Evolutionary conservation across 2,888 invertebrate species (phyloP).

Genomic region (Podabrus alpinus): DNA sequence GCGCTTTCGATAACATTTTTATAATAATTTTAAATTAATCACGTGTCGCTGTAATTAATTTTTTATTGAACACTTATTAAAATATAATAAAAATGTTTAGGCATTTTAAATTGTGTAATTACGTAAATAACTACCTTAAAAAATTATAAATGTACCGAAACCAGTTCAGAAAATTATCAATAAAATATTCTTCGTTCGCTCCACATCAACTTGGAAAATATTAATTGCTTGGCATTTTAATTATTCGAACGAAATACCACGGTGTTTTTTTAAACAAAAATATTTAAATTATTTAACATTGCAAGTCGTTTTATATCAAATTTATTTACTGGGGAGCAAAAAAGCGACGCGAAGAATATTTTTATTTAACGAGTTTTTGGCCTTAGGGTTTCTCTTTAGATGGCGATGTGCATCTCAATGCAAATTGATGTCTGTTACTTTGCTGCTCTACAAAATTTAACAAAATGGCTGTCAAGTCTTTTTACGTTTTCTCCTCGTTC

Average conservation of each 20-base stretch:
- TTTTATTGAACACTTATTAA: background rate
- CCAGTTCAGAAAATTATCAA: background rate
- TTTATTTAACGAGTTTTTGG: background rate
- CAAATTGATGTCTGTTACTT: background rate
- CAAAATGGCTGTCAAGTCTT: background rate
- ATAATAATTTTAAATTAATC: background rate
- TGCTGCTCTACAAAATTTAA: background rate
- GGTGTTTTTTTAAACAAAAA: background rate
- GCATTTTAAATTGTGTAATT: background rate
- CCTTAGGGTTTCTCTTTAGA: background rate
- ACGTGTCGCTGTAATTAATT: background rate
- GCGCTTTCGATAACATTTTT: background rate
- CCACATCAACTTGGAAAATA: background rate
- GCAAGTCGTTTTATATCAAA: background rate
- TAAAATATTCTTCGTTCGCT: background rate
- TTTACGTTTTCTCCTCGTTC: background rate
- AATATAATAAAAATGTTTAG: background rate
- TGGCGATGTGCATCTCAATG: background rate
- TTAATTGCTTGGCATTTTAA: background rate
- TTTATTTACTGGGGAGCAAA: background rate
- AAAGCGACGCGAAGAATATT: background rate
- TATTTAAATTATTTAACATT: background rate
- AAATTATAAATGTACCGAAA: background rate
- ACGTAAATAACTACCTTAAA: background rate
- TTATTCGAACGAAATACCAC: background rate